Base-by-base conservation (phyloP, 2,113 vertebrate species). In the Gopherus evgoodei region DNA sequence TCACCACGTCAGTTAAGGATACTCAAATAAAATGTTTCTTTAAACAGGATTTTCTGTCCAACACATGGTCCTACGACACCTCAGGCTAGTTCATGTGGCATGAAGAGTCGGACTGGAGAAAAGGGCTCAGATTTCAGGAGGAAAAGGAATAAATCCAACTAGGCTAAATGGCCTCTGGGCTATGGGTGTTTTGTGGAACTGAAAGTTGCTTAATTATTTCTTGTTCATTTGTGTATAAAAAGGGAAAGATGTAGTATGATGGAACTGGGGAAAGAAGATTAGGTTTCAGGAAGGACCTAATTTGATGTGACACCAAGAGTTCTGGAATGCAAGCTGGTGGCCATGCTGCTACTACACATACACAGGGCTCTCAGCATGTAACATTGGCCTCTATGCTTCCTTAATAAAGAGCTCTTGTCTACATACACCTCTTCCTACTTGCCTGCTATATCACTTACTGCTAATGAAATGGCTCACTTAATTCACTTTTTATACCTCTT, bases 331-430 rank as follows among this genome's bases (percentile, higher is more conserved):
- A 93, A 83, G 0, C 79, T 87, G 89, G 9, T 2, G 27, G 2
- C 11, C 82, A 95, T 3, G 6, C 8, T 93, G 14, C 50, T 86
- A 22, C 10, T 16, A 88, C 42, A 75, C 2, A 84, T 54, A 53
- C 2, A 2, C 3, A 90, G 42, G 38, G 38, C 38, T 87, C 17
- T 76, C 54, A 53, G 19, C 11, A 53, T 0, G 0, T 0, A 53
- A 42, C 35, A 89, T 25, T 72, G 8, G 6, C 38, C 92, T 91
- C 31, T 38, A 9, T 76, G 44, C 16, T 83, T 42, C 65, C 35
- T 69, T n/a, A 35, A 69, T 38, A 21, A 38, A 38, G 19, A 21
- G 21, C n/a, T n/a, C 65, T 69, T 69, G 38, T 69, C 17, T 38
- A 69, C 19, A 69, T 38, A 69, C 19, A 69, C 35, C 9, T n/a